Percentiles rank a stretch among this genome's conserved stretches.
Evolutionary conservation across 2,797 vertebrate genomes (phyloP).

Genomic region (Peromyscus aztecus): DNA sequence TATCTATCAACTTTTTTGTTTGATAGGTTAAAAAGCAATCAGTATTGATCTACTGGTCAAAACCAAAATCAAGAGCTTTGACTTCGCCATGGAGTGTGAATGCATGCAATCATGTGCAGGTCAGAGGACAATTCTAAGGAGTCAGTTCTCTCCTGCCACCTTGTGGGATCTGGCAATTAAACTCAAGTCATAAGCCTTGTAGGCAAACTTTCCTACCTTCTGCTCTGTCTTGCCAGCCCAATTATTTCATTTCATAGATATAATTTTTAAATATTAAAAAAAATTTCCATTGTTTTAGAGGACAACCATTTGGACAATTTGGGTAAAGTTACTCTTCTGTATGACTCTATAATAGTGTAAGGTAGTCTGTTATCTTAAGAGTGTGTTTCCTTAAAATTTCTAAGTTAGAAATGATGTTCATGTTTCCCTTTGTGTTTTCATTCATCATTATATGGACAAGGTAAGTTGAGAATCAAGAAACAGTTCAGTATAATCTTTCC

Average conservation of each 20-base stretch:
- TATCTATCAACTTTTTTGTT: conserved; percentile 30
- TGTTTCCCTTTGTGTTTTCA: not conserved
- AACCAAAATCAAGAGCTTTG: not conserved
- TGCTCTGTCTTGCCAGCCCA: not conserved
- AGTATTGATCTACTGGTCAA: conserved; percentile 12
- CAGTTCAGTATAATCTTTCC: not conserved
- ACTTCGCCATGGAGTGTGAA: not conserved
- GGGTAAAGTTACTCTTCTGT: not conserved
- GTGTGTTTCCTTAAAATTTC: conserved; percentile 13
- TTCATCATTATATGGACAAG: not conserved
- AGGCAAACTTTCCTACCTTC: not conserved
- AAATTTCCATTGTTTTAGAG: not conserved
- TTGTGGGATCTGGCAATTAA: not conserved
- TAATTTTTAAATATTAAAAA: conserved; percentile 30
- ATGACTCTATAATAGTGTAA: not conserved
- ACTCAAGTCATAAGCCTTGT: not conserved
- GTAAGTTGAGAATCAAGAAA: conserved; percentile 43
- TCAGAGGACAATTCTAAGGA: not conserved
- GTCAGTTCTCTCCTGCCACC: not conserved
- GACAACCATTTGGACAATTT: conserved; percentile 1
- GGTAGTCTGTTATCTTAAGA: not conserved
- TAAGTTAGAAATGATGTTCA: not conserved
- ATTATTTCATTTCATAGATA: not conserved
- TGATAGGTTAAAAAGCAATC: not conserved
- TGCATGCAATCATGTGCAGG: not conserved